Evolutionary conservation across 2,113 vertebrate species (phyloP), one percentile per base, ranked within the genome.

Genomic region (Laticauda laticaudata): DNA sequence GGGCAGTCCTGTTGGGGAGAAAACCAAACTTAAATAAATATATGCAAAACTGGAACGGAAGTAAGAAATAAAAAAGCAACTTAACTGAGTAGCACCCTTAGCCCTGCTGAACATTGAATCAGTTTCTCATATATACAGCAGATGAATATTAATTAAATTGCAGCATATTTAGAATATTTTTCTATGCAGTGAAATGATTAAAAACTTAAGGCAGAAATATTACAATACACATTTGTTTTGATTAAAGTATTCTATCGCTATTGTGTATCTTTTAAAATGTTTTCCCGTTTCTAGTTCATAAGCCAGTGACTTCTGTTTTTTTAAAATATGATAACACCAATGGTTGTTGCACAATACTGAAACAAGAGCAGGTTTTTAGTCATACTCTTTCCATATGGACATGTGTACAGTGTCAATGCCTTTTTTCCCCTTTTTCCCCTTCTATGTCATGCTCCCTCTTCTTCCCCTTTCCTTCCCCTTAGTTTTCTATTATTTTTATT

Each of bases 1-100:
- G 95, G 89, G 94, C 94, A 96, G 94, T 92, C 98, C 98, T 98
- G 92, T 85, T 12, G n/a, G 61, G 90, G 93, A 88, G 96, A 97
- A 96, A 92, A 97, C 45, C 92, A 96, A 89, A 95, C 20, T 92
- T 94, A 29, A 89, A 96, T 96, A 97, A 94, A 57, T 93, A 94
- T 87, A 94, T 95, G 94, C 2, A 81, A 12, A 61, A 39, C 2
- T 75, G 26, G 43, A 93, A 94, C 93, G 87, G 81, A n/a, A n/a
- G n/a, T 91, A 39, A 94, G 94, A 92, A 53, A 81, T 81, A n/a
- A 53, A 90, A 0, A 3, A 94, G 91, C 48, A 94, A 90, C 45
- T 91, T 86, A 91, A 56, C 1, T 94, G 56, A 93, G 86, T 43
- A 56, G 14, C 8, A 61, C 64, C 75, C 57, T 81, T 81, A 56